Evolutionary conservation across 2,888 invertebrate species (phyloP).

Genomic region (Erebia palarica): DNA sequence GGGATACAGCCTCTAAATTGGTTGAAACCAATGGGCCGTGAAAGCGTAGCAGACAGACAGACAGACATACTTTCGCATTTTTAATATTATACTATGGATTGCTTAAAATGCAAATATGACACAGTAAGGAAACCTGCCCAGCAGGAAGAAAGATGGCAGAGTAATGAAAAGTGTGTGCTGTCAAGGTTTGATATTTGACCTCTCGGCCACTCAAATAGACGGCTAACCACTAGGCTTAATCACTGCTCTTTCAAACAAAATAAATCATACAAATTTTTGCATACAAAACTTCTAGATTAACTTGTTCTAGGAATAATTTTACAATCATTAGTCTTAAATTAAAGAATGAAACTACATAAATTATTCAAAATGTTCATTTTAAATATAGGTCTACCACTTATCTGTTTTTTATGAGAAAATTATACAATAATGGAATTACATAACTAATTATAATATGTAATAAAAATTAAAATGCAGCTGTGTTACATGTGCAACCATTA

Average conservation of each 20-base stretch:
- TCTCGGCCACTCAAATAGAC: too few relatives aligned
- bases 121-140: too few relatives aligned
- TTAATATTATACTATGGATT: too few relatives aligned
- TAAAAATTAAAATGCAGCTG: conserved; percentile 1
- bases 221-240: background rate
- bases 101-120: too few relatives aligned
- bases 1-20: too few relatives aligned
- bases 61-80: too few relatives aligned
- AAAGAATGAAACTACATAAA: background rate
- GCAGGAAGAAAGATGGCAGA: too few relatives aligned
- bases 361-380: background rate
- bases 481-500: conserved; percentile 3
- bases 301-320: background rate
- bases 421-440: conserved; percentile 1
- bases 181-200: too few relatives aligned
- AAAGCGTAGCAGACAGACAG: too few relatives aligned
- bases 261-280: background rate
- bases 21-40: too few relatives aligned
- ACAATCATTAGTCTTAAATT: background rate
- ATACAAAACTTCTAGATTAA: background rate
- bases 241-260: background rate
- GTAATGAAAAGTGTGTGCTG: too few relatives aligned
- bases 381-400: background rate
- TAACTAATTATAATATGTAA: background rate
- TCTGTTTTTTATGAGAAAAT: background rate